Conservation (phyloP, 2,113 vertebrate genomes). For the Dicerorhinus sumatrensis region DNA sequence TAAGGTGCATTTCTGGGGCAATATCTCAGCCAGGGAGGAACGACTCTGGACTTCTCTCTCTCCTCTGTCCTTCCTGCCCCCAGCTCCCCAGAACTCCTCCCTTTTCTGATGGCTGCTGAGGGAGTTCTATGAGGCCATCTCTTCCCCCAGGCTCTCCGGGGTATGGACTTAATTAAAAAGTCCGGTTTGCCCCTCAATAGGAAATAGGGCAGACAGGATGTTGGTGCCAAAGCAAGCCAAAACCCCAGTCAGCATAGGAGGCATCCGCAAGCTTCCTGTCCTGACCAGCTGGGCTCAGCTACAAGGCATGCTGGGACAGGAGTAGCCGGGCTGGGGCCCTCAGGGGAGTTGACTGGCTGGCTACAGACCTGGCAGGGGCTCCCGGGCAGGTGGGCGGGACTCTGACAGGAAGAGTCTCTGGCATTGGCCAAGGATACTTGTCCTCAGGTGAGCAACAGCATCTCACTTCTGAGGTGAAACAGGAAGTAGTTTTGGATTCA, state of each 20-base stretch:
- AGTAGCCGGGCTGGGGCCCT: not conserved
- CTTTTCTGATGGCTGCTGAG: not conserved
- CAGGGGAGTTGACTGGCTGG: not conserved
- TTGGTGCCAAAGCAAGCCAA: slow-evolving; percentile 55
- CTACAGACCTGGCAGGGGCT: not conserved
- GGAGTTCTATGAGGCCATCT: not conserved
- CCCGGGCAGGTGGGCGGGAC: not conserved
- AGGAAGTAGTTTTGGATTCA: slow-evolving; percentile 53
- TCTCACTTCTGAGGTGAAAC: slow-evolving; percentile 12
- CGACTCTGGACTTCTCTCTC: slow-evolving; percentile 1
- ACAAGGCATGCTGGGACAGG: not conserved
- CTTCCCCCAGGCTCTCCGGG: not conserved
- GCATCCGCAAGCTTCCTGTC: slow-evolving; percentile 16
- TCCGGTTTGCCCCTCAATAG: slow-evolving; percentile 32
- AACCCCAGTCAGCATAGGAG: slow-evolving; percentile 27
- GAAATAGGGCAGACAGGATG: slow-evolving; percentile 71
- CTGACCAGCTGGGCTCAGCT: not conserved
- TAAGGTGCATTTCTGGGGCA: not conserved
- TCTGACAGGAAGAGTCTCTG: slow-evolving; percentile 30
- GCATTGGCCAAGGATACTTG: slow-evolving; percentile 3
- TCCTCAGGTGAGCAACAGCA: not conserved
- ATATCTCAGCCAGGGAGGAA: slow-evolving; percentile 47
- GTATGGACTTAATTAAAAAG: slow-evolving; percentile 43
- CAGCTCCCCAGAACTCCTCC: not conserved
- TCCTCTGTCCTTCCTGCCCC: not conserved